These are phyloP conservation scores for Microctenopoma steveboyesi DNA, from an alignment of 2,797 vertebrate genomes.

Conservation along the genomic window DNA sequence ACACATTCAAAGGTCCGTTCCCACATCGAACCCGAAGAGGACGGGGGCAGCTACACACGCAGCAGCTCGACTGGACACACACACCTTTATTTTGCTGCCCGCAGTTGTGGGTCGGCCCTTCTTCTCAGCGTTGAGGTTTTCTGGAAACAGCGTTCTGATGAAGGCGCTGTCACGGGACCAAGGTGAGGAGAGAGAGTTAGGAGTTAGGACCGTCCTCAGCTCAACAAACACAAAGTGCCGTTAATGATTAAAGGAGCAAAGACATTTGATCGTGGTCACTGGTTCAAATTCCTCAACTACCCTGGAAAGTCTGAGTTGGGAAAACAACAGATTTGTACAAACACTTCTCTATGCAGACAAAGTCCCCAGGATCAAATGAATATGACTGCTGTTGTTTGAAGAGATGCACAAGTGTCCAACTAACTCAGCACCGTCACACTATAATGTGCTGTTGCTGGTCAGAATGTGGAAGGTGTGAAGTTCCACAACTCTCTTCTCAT, in stretches of 20 bases:
- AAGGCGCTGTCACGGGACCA: conserved; percentile 85
- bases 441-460: too few species aligned
- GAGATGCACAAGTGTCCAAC: too few species aligned
- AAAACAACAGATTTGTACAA: conserved; percentile 34
- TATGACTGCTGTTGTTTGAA: neutral
- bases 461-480: too few species aligned
- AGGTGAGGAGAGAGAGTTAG: conserved; percentile 22
- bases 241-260: conserved; percentile 61
- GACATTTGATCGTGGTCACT: conserved; percentile 46
- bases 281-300: conserved; percentile 58
- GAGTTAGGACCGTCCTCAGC: neutral
- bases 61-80: conserved; percentile 55
- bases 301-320: conserved; percentile 35
- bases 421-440: too few species aligned
- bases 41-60: conserved; percentile 40
- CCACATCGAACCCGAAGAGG: conserved; percentile 15
- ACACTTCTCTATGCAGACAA: conserved; percentile 13
- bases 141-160: conserved; percentile 93
- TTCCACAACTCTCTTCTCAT: neutral
- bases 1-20: conserved; percentile 18
- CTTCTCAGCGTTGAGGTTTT: conserved; percentile 97
- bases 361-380: neutral
- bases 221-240: conserved; percentile 35
- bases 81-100: conserved; percentile 98
- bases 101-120: conserved; percentile 97